Evolutionary conservation across 2,113 vertebrate species (phyloP), one percentile per base, ranked within the genome.

Genomic region (Scolopax mira): DNA sequence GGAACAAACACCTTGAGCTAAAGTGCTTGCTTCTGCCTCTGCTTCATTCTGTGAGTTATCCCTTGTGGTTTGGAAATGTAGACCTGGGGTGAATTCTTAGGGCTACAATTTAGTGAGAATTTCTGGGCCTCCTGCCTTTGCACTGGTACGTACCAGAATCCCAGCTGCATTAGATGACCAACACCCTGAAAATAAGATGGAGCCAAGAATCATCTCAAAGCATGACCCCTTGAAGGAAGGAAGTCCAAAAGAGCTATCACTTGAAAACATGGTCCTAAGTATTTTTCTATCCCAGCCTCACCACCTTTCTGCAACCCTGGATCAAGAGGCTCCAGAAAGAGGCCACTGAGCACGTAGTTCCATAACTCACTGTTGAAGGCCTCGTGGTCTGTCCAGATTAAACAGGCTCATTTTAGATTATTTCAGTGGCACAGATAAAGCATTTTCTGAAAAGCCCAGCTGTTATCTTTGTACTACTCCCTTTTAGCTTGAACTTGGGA

Each of bases 401-500:
- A 86, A 75, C 25, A 37, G 1, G 2, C 39, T 91, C 31, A 25
- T 55, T 93, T 80, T 69, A 55, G 82, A 46, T 3, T 0, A 57
- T 65, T 62, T 35, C 67, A 77, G 52, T 64, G 72, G 60, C 71
- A 78, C n/a, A 35, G 65, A 74, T 13, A 46, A 74, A 89, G 42
- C 30, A 11, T 79, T 61, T 96, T 81, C 37, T 85, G 82, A 89
- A 82, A 72, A 92, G 70, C 69, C 48, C n/a, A 37, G 52, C 37
- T 73, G n/a, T 85, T 88, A 44, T 92, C 37, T 87, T 83, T 78
- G 21, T 57, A 28, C 79, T 77, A 55, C 57, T 88, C 79, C 79
- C 48, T 93, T 89, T 75, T 54, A 82, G 42, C 42, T 61, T 92
- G 79, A 92, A 95, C 67, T 95, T 69, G 73, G 92, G 94, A 92